These are phyloP conservation scores for Arctopsyche grandis DNA, from an alignment of 1,140 invertebrate genomes.

Conservation along the genomic window DNA sequence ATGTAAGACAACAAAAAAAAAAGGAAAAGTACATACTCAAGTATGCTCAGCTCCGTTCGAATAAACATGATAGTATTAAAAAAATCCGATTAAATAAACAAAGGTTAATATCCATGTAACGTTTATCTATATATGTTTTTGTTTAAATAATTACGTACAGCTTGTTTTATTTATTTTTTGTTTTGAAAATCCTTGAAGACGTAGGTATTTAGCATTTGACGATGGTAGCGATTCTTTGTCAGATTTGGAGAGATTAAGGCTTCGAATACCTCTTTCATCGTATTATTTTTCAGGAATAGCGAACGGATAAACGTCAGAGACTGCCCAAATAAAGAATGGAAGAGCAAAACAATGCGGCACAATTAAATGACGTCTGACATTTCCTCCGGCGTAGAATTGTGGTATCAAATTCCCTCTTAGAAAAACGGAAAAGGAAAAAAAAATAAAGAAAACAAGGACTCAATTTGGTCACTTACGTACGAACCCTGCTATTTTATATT, in stretches of 20 bases:
- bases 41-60: too few species aligned
- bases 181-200: too few species aligned
- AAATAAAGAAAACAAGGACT: conserved; percentile 3
- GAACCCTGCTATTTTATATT: too few species aligned
- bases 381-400: background rate
- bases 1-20: too few species aligned
- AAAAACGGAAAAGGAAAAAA: background rate
- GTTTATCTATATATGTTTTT: too few species aligned
- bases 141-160: too few species aligned
- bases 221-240: background rate
- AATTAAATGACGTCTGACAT: conserved; percentile 20
- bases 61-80: too few species aligned
- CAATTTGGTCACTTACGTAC: background rate
- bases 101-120: too few species aligned
- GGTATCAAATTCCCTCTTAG: background rate
- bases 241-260: conserved; percentile 12
- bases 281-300: background rate
- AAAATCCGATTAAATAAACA: too few species aligned
- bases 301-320: conserved; percentile 25
- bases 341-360: conserved; percentile 13
- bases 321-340: background rate
- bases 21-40: too few species aligned
- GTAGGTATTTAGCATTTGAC: too few species aligned
- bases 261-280: conserved; percentile 18
- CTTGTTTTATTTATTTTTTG: too few species aligned